Base-by-base conservation (phyloP, 1,140 invertebrate species). In the Hypsibius dujardini region DNA sequence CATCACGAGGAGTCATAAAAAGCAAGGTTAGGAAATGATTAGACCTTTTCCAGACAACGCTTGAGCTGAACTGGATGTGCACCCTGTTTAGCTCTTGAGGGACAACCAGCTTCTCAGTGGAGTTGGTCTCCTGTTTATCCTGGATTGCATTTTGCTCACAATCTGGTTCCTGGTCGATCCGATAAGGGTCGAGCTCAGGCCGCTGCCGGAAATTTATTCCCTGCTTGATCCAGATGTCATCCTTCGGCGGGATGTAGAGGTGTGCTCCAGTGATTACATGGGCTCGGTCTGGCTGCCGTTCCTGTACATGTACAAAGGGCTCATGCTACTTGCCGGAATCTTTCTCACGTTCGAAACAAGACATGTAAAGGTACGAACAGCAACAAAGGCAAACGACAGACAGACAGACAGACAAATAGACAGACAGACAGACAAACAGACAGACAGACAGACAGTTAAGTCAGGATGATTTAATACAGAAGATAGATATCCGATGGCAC, bases 271-370 rank as follows among this genome's bases (percentile, higher is more conserved):
- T 1, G 84, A 88, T 72, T 88, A 92, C 76, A 90, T 88, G 2
- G 86, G 86, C 69, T 88, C 88, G 72, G 3, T 67, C 46, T 94
- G 90, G 90, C 81, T 92, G 28, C 87, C 88, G 47, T 87, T 86
- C 0, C 83, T 94, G 12, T 93, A 93, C 78, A 87, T 86, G 46
- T 93, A 92, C 82, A 93, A 95, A 81, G 90, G 89, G 0, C 81
- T 93, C 1, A 80, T 93, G 7, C 81, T 94, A 0, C 84, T 91
- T 14, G 90, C 92, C 73, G 90, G 90, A 0, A 69, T 73, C 47
- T 72, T 46, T 46, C 46, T 46, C 46, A 72, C 47, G n/a, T 42
- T 50, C 0, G 3, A 47, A 59, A 47, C 67, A 56, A 47, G 1
- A 69, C 47, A 45, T 47, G 62, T 67, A 12, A 67, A 67, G 62